Conservation (phyloP, 2,113 vertebrate species). For the Sula dactylatra region DNA sequence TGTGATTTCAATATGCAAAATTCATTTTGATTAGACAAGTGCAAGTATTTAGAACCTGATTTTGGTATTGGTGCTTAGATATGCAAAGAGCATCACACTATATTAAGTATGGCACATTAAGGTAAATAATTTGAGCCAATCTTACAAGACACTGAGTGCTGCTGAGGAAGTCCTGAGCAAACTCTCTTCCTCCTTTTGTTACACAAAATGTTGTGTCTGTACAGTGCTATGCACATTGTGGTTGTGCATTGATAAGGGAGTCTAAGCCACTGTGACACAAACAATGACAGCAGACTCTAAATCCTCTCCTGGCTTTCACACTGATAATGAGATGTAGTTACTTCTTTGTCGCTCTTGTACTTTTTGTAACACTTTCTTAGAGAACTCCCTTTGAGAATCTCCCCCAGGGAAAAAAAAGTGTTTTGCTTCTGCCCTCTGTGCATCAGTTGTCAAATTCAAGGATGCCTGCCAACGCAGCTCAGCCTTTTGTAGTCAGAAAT, state of each 20-base stretch:
- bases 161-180: neutral
- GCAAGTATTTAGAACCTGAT: neutral
- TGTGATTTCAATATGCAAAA: neutral
- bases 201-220: fast-evolving
- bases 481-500: conserved; percentile 51
- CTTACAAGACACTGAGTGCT: neutral
- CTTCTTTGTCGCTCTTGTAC: neutral
- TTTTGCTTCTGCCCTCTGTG: neutral
- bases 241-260: too few species aligned
- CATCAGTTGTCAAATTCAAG: conserved; percentile 34
- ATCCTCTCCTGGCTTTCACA: neutral
- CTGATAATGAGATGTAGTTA: neutral
- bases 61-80: neutral
- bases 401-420: neutral
- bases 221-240: fast-evolving
- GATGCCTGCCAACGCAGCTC: neutral
- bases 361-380: neutral
- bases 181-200: neutral
- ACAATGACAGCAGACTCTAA: neutral
- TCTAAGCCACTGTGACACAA: neutral
- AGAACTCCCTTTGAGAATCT: neutral
- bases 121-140: neutral
- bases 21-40: neutral
- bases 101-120: neutral
- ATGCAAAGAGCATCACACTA: fast-evolving